Conservation (phyloP, 2,113 vertebrate species). For the Notiomystis cincta region DNA sequence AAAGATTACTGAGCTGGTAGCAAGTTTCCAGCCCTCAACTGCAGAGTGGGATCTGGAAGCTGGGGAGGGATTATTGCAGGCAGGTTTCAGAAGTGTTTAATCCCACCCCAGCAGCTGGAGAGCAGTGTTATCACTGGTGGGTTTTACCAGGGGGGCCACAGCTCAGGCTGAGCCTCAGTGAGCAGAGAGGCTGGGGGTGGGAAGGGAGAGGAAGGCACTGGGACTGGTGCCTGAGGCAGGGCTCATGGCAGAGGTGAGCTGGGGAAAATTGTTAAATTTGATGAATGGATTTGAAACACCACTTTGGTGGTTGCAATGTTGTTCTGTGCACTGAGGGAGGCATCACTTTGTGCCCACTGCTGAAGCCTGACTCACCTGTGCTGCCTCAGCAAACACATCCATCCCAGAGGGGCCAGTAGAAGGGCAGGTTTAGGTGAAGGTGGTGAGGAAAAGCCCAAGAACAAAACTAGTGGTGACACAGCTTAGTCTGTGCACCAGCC, state of each 20-base stretch:
- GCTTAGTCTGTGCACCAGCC: neutral
- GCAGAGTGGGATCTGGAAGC: neutral
- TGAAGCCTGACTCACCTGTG: neutral
- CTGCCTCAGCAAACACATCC: neutral
- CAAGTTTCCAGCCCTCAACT: neutral
- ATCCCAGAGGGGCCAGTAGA: neutral
- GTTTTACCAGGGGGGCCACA: neutral
- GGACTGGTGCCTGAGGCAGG: neutral
- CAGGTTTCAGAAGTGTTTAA: conserved; percentile 5
- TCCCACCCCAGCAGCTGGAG: neutral
- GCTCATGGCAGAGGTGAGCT: neutral
- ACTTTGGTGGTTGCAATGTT: neutral
- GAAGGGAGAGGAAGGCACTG: neutral
- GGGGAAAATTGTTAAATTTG: neutral
- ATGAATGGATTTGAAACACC: neutral
- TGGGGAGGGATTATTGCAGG: conserved; percentile 22
- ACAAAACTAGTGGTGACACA: neutral
- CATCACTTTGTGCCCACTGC: neutral
- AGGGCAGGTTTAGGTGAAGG: neutral
- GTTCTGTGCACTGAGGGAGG: fast-evolving
- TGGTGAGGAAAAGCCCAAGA: neutral
- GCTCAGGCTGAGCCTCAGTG: neutral
- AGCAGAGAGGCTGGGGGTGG: neutral
- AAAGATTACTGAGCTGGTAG: conserved; percentile 18
- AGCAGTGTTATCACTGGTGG: neutral